Base-by-base conservation (phyloP, 2,888 invertebrate genomes). In the Neocrepidodera transversa region DNA sequence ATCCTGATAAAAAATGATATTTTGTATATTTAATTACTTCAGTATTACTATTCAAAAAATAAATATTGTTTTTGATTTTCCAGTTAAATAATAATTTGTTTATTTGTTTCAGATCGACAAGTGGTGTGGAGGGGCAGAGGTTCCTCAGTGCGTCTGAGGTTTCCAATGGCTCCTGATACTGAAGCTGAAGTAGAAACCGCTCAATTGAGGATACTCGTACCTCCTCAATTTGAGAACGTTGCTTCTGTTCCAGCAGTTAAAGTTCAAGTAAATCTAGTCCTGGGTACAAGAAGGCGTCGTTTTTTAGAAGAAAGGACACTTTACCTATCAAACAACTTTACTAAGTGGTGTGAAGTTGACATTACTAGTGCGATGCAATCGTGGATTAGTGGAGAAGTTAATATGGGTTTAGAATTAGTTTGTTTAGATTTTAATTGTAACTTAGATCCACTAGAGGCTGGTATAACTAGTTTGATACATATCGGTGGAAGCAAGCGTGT, bases 321-420 rank as follows among this genome's bases (percentile, higher is more conserved):
- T 68, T 73, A 81, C 71, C 64, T 79, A 70, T 69, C 76, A 47
- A 60, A 67, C 56, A 64, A 71, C 38, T 72, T 75, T 32, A 80
- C 83, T 1, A 83, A 84, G 63, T 87, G 87, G 87, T 76, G 85
- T 36, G 86, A 87, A 55, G 80, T 87, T 56, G 87, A 87, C 71
- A 80, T 85, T 2, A 84, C 84, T 7, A 78, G 79, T 65, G 83
- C 83, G 0, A 81, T 83, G 48, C 73, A 74, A 55, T 73, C 75
- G 50, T 85, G 85, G 84, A 80, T 78, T 20, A 77, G 77, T 7
- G 80, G 78, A 18, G 76, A 76, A 13, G 74, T 80, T 14, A 84
- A 84, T 70, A 74, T 83, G 40, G 83, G 83, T 1, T 73, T 87
- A 28, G 83, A 85, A 70, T 71, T 87, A 35, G 79, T 81, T 64